Evolutionary conservation across 2,888 invertebrate species (phyloP).

Genomic region (Heliconius sara): DNA sequence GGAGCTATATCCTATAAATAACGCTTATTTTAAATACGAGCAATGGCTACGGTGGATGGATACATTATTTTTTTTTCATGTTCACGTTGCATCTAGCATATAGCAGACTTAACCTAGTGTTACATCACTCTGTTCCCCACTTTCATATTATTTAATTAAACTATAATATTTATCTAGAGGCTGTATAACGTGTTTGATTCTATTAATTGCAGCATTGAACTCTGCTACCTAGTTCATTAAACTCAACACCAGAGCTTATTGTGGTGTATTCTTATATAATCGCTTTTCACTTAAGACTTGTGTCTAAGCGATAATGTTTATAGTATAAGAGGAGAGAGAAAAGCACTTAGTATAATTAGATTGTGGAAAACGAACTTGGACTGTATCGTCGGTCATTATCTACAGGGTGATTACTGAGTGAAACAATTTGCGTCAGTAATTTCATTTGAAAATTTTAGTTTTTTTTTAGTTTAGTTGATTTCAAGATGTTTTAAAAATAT

Average conservation of each 20-base stretch:
- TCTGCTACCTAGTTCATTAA: not conserved
- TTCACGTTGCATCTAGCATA: not conserved
- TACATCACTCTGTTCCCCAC: too few relatives aligned
- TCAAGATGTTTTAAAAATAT: too few relatives aligned
- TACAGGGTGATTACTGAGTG: constrained; percentile 61
- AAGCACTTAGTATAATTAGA: constrained; percentile 82
- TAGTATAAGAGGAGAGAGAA: constrained; percentile 72
- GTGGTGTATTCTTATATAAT: not conserved
- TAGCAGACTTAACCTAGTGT: too few relatives aligned
- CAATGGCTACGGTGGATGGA: too few relatives aligned
- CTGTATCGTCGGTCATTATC: constrained; percentile 57
- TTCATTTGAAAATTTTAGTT: constrained; percentile 37
- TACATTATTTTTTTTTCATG: too few relatives aligned
- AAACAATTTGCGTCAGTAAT: constrained; percentile 39
- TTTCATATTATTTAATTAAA: not conserved
- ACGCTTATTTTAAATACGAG: too few relatives aligned
- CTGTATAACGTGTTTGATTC: not conserved
- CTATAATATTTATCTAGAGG: not conserved
- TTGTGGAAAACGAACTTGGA: constrained; percentile 74
- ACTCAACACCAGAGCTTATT: not conserved
- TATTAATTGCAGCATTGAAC: not conserved
- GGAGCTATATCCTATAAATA: too few relatives aligned
- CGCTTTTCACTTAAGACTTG: constrained; percentile 34
- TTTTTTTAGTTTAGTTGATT: constrained; percentile 4
- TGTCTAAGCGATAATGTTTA: constrained; percentile 59